phyloP scores from a whole-genome alignment of 2,888 invertebrate genomes.

The Diogma glabrata region DNA sequence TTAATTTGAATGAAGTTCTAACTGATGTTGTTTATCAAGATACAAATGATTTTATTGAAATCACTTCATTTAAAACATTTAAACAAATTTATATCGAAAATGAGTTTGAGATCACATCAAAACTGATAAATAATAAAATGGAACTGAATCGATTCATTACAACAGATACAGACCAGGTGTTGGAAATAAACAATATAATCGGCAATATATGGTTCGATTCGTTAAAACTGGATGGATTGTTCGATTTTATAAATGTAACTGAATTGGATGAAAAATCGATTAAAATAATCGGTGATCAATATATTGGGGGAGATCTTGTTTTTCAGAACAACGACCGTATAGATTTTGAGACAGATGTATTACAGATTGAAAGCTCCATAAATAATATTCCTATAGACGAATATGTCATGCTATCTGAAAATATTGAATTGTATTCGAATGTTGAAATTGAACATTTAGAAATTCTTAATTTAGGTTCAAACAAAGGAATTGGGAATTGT shows the following conservation, averaged over 20 bases:
- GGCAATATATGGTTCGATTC: conserved; percentile 38
- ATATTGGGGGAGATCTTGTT: conserved; percentile 30
- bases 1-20: conserved; percentile 32
- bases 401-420: conserved; percentile 25
- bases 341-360: conserved; percentile 25
- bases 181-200: conserved; percentile 33
- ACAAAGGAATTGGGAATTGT: conserved; percentile 31
- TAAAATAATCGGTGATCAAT: conserved; percentile 34
- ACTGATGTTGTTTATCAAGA: conserved; percentile 39
- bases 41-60: conserved; percentile 26
- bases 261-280: conserved; percentile 35
- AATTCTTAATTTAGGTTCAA: conserved; percentile 27
- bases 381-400: conserved; percentile 30
- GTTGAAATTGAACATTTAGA: conserved; percentile 26
- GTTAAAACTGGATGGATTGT: conserved; percentile 33
- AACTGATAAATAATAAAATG: conserved; percentile 35
- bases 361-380: conserved; percentile 30
- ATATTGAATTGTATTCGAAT: conserved; percentile 25
- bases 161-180: conserved; percentile 37
- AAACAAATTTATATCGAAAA: conserved; percentile 28
- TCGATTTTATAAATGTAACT: conserved; percentile 36
- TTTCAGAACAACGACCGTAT: conserved; percentile 25
- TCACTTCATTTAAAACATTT: conserved; percentile 39
- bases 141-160: conserved; percentile 38
- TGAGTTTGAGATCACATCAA: conserved; percentile 34